Base-by-base conservation (phyloP, 2,888 invertebrate genomes). In the Drosophila niveifrons region DNA sequence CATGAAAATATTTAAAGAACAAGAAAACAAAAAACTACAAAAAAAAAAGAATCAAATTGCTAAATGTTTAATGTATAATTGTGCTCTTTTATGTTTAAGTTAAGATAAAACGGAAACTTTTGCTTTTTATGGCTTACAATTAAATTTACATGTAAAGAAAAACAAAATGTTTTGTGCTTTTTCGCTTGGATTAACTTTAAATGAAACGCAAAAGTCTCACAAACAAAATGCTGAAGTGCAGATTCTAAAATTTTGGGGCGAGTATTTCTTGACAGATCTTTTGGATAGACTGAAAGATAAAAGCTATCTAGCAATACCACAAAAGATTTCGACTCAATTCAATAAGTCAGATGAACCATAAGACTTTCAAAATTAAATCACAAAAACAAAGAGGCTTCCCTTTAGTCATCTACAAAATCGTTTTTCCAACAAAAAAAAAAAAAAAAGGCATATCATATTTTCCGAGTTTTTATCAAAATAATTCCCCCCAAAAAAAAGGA, bases 1-100 rank as follows among this genome's bases (percentile, higher is more conserved):
- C 31, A 66, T 62, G 48, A 66, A 75, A 57, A 66, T 72, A 15
- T 46, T 28, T 31, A 36, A 61, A 43, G 8, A 47, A 11, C 13
- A 50, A 63, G 18, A 17, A 15, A 34, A 34, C 18, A 53, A 66
- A 46, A 44, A 39, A 47, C n/a, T 48, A 39, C 10, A 43, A 13
- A 29, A 47, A 47, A 55, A 62, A 34, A 50, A 41, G 47, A 64
- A 65, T 58, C 39, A 18, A 70, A 80, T 50, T 48, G 58, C 57
- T 72, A 65, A 72, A 72, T 78, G 55, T 74, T 76, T 64, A 72
- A 79, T 76, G 72, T 74, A 74, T 69, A 74, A 56, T 65, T 76
- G 76, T 76, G 75, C 76, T 78, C 70, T 78, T 74, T 74, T 70
- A 66, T 70, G 69, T 58, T 78, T 76, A 78, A 78, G 75, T 64